phyloP scores from a whole-genome alignment of 2,888 invertebrate genomes.

The Ornithoptera priamus region DNA sequence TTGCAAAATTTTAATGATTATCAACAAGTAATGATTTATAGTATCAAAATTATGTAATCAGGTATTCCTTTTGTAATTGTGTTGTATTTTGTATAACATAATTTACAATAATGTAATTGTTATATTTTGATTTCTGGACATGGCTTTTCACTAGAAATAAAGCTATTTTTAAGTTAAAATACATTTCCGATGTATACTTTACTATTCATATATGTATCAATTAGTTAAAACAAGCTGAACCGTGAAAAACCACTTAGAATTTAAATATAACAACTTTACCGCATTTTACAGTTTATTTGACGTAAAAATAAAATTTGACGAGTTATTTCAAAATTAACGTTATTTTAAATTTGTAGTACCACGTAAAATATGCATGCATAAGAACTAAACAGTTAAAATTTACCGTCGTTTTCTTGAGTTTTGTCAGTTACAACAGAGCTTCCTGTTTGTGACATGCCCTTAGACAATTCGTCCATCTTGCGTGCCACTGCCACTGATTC shows the following conservation, averaged over 20 bases:
- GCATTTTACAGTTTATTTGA: background rate
- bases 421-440: constrained; percentile 76
- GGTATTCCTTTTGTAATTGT: too few relatives aligned
- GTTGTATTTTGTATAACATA: too few relatives aligned
- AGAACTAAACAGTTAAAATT: constrained; percentile 40
- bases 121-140: too few relatives aligned
- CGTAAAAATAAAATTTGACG: background rate
- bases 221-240: background rate
- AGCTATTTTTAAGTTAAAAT: background rate
- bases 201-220: background rate
- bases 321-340: background rate
- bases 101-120: too few relatives aligned
- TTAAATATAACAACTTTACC: background rate
- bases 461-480: constrained; percentile 81
- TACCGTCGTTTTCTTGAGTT: constrained; percentile 74
- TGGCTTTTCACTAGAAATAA: background rate
- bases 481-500: constrained; percentile 66
- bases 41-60: too few relatives aligned
- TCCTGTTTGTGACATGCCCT: constrained; percentile 80
- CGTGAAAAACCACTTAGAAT: background rate
- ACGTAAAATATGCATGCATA: background rate
- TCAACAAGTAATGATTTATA: too few relatives aligned
- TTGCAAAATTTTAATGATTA: too few relatives aligned
- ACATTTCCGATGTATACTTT: background rate
- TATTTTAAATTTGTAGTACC: background rate